Conservation (phyloP, 2,888 invertebrate species). For the Spodoptera exigua region DNA sequence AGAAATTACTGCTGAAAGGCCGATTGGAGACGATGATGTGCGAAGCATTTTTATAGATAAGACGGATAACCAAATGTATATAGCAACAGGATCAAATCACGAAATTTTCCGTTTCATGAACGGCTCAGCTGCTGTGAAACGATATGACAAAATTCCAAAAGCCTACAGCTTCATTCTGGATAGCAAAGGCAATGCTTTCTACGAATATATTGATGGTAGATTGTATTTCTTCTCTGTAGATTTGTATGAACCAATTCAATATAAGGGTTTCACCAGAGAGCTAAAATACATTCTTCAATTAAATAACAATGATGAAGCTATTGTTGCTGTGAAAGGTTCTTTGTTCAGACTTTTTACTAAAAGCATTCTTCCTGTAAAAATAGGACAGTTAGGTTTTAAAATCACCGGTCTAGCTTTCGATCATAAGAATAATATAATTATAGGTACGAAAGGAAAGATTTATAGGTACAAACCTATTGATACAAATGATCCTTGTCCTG, state of each 20-base stretch:
- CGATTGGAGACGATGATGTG: conserved; percentile 84
- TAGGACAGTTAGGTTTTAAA: conserved; percentile 81
- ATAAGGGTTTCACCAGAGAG: conserved; percentile 83
- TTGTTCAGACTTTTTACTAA: conserved; percentile 75
- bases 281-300: conserved; percentile 80
- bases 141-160: conserved; percentile 80
- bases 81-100: conserved; percentile 78
- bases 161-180: conserved; percentile 83
- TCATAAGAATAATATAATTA: conserved; percentile 78
- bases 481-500: conserved; percentile 78
- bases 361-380: conserved; percentile 78
- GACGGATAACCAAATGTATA: conserved; percentile 80
- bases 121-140: conserved; percentile 80
- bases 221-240: conserved; percentile 81
- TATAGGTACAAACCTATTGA: conserved; percentile 81
- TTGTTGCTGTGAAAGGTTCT: conserved; percentile 82
- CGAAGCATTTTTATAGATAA: conserved; percentile 81
- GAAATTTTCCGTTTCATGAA: conserved; percentile 82
- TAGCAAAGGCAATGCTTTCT: conserved; percentile 78
- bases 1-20: conserved; percentile 79
- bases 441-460: conserved; percentile 85
- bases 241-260: conserved; percentile 81
- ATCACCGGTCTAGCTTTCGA: conserved; percentile 83
- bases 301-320: conserved; percentile 80
- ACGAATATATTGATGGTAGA: conserved; percentile 83